Conservation (phyloP, 2,113 vertebrate genomes). For the Tachysurus fulvidraco region DNA sequence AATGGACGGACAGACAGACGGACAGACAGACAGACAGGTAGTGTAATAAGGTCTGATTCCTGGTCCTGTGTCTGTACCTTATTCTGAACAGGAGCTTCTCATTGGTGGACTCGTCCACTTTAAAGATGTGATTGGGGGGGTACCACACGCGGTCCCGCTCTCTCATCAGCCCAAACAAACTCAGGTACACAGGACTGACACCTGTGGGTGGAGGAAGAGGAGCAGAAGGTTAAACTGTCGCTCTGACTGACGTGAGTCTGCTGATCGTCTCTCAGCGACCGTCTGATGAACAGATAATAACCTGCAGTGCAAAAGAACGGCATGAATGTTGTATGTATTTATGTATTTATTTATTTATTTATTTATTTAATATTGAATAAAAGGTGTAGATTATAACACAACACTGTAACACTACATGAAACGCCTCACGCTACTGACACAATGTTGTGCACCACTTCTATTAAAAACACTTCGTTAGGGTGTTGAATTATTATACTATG, state of each 20-base stretch:
- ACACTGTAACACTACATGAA: background rate
- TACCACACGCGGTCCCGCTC: conserved; percentile 86
- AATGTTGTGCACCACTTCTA: background rate
- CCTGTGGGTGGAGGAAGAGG: conserved; percentile 65
- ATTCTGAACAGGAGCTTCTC: conserved; percentile 84
- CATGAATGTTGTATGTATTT: too few species aligned
- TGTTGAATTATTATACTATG: background rate
- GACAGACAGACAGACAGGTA: background rate
- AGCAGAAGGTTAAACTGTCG: background rate
- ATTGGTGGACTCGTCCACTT: conserved; percentile 75
- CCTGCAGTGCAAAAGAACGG: too few species aligned
- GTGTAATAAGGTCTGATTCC: background rate
- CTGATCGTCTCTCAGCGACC: background rate
- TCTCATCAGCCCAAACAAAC: conserved; percentile 89
- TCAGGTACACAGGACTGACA: conserved; percentile 84
- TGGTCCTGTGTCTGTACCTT: conserved; percentile 70
- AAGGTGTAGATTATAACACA: background rate
- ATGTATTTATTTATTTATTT: too few species aligned
- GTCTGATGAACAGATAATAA: background rate
- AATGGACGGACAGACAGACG: background rate
- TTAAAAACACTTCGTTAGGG: background rate
- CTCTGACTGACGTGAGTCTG: background rate
- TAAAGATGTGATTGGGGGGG: conserved; percentile 90
- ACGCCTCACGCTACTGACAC: too few species aligned
- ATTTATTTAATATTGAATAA: background rate